These are phyloP conservation scores for Triops cancriformis DNA, from an alignment of 1,140 invertebrate species.

Conservation along the genomic window DNA sequence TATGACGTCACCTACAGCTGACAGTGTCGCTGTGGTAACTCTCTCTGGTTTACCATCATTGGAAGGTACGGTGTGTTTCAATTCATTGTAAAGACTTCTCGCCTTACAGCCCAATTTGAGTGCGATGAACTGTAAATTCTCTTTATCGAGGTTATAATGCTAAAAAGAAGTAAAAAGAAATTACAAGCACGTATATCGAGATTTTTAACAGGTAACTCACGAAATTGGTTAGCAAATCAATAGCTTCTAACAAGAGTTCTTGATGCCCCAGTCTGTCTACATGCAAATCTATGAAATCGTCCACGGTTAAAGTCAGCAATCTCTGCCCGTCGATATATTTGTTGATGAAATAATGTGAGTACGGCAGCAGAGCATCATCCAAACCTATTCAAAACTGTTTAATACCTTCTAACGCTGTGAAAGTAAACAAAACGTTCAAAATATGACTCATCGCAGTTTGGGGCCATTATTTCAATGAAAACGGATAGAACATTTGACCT, in stretches of 20 bases:
- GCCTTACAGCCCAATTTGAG: conserved; percentile 73
- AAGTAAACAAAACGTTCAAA: conserved; percentile 30
- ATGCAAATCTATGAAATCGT: conserved; percentile 77
- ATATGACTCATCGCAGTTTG: neutral
- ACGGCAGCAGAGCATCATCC: conserved; percentile 67
- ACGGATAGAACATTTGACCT: conserved; percentile 22
- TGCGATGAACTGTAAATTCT: conserved; percentile 81
- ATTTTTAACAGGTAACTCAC: conserved; percentile 49
- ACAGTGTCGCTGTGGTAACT: conserved; percentile 69
- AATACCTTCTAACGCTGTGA: neutral
- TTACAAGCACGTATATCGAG: conserved; percentile 9
- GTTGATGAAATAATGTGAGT: conserved; percentile 70
- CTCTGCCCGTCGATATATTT: conserved; percentile 71
- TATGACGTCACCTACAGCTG: conserved; percentile 73
- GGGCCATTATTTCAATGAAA: neutral
- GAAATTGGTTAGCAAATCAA: conserved; percentile 78
- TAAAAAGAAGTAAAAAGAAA: conserved; percentile 41
- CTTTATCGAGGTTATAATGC: conserved; percentile 82
- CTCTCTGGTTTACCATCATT: conserved; percentile 48
- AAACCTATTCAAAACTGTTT: conserved; percentile 50
- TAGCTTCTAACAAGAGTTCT: conserved; percentile 81
- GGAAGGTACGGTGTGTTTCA: conserved; percentile 43
- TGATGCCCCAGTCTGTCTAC: conserved; percentile 81
- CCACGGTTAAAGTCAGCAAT: conserved; percentile 68
- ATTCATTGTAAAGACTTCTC: conserved; percentile 64